Evolutionary conservation across 1,140 invertebrate genomes (phyloP), one percentile per base, ranked within the genome.

Genomic region (Brachystomella parvula): DNA sequence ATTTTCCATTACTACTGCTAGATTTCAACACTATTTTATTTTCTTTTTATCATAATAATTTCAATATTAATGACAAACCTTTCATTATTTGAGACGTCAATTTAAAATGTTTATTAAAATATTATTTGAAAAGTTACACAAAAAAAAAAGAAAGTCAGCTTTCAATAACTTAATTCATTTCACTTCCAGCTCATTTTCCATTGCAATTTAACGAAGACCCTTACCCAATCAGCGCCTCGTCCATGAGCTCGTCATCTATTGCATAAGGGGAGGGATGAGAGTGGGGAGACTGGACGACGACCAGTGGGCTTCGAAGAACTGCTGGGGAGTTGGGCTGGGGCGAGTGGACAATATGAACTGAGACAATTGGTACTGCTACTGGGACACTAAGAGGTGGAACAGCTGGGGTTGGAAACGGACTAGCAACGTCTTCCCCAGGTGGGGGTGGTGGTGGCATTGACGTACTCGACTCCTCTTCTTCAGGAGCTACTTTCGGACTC

Each of bases 231-330:
- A 92, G 78, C 1, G 89, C 89, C 75, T 90, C 90, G 75, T 93
- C 90, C 87, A 92, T 91, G 1, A 92, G 82, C 74, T 93, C 90
- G 76, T 93, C 90, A 73, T 93, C 90, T 64, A 89, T 90, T 64
- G 89, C 87, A 71, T 86, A 88, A 3, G 90, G 89, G 1, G 89
- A 90, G 73, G 75, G 39, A 32, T 84, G 83, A 2, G 87, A 87
- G 74, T 87, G 86, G 1, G 87, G 87, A 6, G 87, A 87, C 1
- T 85, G 82, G 1, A 70, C 69, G 2, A 83, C 82, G 19, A 87
- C 81, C 12, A 86, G 76, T 0, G 86, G 86, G 19, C 85, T 86
- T n/a, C 68, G 59, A 2, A 74, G 53, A 24, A 74, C 66, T 26
- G 68, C 68, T n/a, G 69, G 69, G 17, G 69, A 69, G 24, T 68